Percentiles rank a stretch among this genome's conserved stretches.
Evolutionary conservation across 2,888 invertebrate species (phyloP).

Genomic region (Drosophila picticornis): DNA sequence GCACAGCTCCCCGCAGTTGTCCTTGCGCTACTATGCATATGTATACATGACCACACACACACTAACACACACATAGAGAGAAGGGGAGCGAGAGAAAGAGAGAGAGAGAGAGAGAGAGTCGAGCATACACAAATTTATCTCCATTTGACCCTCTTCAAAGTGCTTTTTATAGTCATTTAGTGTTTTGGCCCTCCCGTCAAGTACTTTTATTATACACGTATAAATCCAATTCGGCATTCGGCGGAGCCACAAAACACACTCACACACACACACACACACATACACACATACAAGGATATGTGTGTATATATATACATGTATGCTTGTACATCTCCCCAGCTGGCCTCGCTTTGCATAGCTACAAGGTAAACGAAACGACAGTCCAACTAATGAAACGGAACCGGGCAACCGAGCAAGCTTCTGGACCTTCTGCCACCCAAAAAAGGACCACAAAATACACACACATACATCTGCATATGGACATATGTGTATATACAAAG

Average conservation of each 20-base stretch:
- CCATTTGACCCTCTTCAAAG: slow-evolving; percentile 86
- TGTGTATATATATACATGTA: slow-evolving; percentile 12
- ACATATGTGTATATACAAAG: slow-evolving; percentile 21
- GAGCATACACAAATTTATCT: slow-evolving; percentile 84
- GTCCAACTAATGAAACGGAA: slow-evolving; percentile 79
- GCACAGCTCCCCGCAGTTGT: slow-evolving; percentile 14
- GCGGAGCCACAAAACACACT: slow-evolving; percentile 57
- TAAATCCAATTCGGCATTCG: slow-evolving; percentile 82
- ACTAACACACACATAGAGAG: neutral
- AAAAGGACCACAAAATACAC: slow-evolving; percentile 66
- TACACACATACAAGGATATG: neutral
- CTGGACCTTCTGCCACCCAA: slow-evolving; percentile 68
- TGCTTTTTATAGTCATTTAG: slow-evolving; percentile 85
- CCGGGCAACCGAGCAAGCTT: slow-evolving; percentile 57
- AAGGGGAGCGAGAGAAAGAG: slow-evolving; percentile 1
- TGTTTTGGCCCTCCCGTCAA: slow-evolving; percentile 82
- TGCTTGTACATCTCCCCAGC: slow-evolving; percentile 1
- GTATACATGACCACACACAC: slow-evolving; percentile 45
- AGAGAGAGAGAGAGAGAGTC: slow-evolving; percentile 14
- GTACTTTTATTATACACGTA: slow-evolving; percentile 82
- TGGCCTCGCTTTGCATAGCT: slow-evolving; percentile 26
- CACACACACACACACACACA: slow-evolving; percentile 20
- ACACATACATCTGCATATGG: slow-evolving; percentile 5
- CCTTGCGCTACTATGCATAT: slow-evolving; percentile 22
- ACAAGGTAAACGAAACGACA: slow-evolving; percentile 67